Conservation (phyloP, 1,140 invertebrate genomes). For the Battus philenor region DNA sequence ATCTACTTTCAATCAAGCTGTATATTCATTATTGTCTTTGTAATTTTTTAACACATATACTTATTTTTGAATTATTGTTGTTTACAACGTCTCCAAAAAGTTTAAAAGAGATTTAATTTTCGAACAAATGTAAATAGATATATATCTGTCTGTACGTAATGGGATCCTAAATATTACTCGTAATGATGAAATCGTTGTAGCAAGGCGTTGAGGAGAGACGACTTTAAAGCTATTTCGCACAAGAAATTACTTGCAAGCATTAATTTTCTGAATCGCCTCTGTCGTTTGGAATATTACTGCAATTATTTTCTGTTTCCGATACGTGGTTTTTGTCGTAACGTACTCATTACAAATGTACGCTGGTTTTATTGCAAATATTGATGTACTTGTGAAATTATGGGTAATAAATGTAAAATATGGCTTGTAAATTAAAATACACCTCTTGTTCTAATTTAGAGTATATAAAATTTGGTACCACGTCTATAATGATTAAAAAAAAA, state of each 20-base stretch:
- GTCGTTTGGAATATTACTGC: slow-evolving; percentile 16
- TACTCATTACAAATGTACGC: slow-evolving; percentile 12
- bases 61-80: too few relatives aligned
- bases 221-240: slow-evolving; percentile 16
- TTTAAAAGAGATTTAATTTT: too few relatives aligned
- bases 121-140: background rate
- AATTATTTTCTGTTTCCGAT: slow-evolving; percentile 18
- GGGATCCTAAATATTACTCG: slow-evolving; percentile 7
- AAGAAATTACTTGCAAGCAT: slow-evolving; percentile 17
- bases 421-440: too few relatives aligned
- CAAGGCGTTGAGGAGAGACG: slow-evolving; percentile 9
- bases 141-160: background rate
- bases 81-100: too few relatives aligned
- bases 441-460: too few relatives aligned
- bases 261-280: slow-evolving; percentile 16
- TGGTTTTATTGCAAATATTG: slow-evolving; percentile 1
- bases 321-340: slow-evolving; percentile 8
- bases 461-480: too few relatives aligned
- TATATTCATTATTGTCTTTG: too few relatives aligned
- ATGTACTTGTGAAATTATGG: too few relatives aligned
- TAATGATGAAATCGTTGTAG: slow-evolving; percentile 10
- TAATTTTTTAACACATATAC: too few relatives aligned
- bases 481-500: too few relatives aligned
- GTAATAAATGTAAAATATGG: too few relatives aligned
- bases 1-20: too few relatives aligned